A percentile compares a stretch with the other conserved stretches of the same genome.
These are phyloP conservation scores for Umimayanthus chanpuru DNA, from an alignment of 92 coral and sea anemone species.

Conservation along the genomic window DNA sequence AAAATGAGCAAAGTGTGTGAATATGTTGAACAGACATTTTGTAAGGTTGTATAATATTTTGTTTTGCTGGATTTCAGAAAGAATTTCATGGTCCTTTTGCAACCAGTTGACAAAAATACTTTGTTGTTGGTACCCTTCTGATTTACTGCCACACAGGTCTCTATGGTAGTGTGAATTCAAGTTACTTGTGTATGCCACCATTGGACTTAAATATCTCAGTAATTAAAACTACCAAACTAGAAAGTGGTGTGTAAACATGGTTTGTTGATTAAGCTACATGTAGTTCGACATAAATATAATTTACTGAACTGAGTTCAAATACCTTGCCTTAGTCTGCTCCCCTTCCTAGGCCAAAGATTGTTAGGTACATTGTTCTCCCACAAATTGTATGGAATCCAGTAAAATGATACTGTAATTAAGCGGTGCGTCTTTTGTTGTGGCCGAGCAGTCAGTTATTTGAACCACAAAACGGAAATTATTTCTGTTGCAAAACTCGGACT, in stretches of 20 bases:
- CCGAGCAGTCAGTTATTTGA: slow-evolving; percentile 21
- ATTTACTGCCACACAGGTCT: slow-evolving; percentile 69
- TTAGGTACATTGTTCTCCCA: slow-evolving; percentile 20
- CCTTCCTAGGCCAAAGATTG: slow-evolving; percentile 18
- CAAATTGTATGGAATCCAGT: slow-evolving; percentile 21
- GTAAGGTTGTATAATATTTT: too few relatives aligned
- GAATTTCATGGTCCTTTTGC: too few relatives aligned
- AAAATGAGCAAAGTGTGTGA: too few relatives aligned
- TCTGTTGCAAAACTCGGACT: neutral
- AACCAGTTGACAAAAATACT: too few relatives aligned
- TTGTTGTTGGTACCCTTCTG: slow-evolving; percentile 27
- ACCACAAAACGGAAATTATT: neutral
- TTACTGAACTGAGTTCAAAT: neutral
- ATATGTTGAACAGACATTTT: too few relatives aligned
- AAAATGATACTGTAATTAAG: slow-evolving; percentile 6
- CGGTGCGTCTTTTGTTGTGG: slow-evolving; percentile 3
- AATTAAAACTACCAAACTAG: neutral
- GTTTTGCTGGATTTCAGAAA: too few relatives aligned
- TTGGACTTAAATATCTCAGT: slow-evolving; percentile 58
- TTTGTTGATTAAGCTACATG: slow-evolving; percentile 37
- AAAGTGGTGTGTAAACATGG: slow-evolving; percentile 28
- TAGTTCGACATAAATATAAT: neutral
- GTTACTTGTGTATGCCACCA: slow-evolving; percentile 55
- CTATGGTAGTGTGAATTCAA: slow-evolving; percentile 57
- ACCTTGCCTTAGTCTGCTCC: slow-evolving; percentile 15